phyloP scores from a whole-genome alignment of 2,113 vertebrate genomes.

The Calidris pygmaea region DNA sequence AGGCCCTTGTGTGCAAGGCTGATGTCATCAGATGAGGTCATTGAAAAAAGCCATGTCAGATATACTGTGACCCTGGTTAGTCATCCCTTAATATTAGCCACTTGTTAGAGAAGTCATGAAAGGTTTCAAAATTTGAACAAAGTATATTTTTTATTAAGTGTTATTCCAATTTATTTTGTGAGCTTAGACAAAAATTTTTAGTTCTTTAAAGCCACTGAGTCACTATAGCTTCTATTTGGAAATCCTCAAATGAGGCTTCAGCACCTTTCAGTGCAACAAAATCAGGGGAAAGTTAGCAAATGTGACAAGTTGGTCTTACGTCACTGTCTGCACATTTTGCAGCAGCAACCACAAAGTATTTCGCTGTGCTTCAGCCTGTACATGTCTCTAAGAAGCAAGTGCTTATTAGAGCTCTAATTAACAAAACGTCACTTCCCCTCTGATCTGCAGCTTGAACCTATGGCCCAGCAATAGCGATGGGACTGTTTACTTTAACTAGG shows the following conservation, averaged over 20 bases:
- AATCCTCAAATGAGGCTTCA: not conserved
- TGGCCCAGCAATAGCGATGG: accelerated
- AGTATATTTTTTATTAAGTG: not conserved
- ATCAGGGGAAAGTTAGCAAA: not conserved
- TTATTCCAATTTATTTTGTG: not conserved
- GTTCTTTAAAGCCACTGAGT: not conserved
- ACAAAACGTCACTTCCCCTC: not conserved
- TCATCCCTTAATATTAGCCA: not conserved
- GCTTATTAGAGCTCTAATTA: not conserved
- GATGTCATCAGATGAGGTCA: not conserved
- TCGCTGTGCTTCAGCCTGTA: not conserved
- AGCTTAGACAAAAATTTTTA: not conserved
- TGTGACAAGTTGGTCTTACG: not conserved
- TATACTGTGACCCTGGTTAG: not conserved
- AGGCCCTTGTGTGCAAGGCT: not conserved
- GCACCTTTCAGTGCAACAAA: not conserved
- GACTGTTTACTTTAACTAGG: not conserved
- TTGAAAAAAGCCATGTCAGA: not conserved
- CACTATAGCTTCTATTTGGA: not conserved
- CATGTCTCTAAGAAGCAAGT: not conserved
- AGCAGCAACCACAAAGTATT: not conserved
- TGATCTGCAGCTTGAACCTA: not conserved
- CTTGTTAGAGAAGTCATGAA: not conserved
- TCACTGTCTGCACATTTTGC: not conserved
- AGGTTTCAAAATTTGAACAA: not conserved